A percentile compares a stretch with the other conserved stretches of the same genome.
Evolutionary conservation across 2,113 vertebrate genomes (phyloP).

Genomic region (Sarotherodon lohbergeri): DNA sequence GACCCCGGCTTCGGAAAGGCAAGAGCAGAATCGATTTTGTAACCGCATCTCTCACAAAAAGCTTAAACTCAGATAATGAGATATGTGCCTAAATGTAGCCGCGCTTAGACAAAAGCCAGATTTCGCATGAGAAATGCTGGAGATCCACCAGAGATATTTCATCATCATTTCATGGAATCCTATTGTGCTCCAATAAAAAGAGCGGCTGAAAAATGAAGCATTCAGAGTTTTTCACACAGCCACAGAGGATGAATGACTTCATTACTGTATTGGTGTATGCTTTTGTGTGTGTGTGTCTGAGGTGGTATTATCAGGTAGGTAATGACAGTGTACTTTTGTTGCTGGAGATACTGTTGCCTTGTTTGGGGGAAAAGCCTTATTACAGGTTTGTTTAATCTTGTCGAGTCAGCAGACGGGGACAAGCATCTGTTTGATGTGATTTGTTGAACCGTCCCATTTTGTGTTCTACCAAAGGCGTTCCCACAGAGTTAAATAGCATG

Average conservation of each 20-base stretch:
- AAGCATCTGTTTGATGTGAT: conserved; percentile 66
- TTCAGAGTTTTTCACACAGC: not conserved
- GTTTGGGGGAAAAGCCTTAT: conserved; percentile 36
- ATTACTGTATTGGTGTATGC: not conserved
- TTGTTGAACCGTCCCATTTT: conserved; percentile 41
- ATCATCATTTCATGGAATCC: conserved; percentile 2
- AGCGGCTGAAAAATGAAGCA: not conserved
- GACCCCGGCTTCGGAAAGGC: not conserved
- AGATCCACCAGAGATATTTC: conserved; percentile 8
- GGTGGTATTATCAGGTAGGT: conserved; percentile 1
- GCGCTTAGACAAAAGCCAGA: not conserved
- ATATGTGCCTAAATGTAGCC: not conserved
- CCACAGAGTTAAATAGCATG: conserved; percentile 55
- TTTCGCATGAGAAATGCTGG: not conserved
- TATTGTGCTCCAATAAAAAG: not conserved
- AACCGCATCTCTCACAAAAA: not conserved
- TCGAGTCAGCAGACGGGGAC: conserved; percentile 38
- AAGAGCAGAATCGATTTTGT: not conserved
- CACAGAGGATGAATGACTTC: not conserved
- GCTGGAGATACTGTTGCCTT: conserved; percentile 25
- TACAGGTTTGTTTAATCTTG: conserved; percentile 48
- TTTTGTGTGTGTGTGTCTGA: not conserved
- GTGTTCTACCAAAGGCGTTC: conserved; percentile 46
- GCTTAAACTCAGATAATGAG: not conserved
- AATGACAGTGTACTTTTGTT: conserved; percentile 28